Percentiles rank a stretch among this genome's conserved stretches.
phyloP scores from a whole-genome alignment of 2,888 invertebrate genomes.

The Opisthograptis luteolata region DNA sequence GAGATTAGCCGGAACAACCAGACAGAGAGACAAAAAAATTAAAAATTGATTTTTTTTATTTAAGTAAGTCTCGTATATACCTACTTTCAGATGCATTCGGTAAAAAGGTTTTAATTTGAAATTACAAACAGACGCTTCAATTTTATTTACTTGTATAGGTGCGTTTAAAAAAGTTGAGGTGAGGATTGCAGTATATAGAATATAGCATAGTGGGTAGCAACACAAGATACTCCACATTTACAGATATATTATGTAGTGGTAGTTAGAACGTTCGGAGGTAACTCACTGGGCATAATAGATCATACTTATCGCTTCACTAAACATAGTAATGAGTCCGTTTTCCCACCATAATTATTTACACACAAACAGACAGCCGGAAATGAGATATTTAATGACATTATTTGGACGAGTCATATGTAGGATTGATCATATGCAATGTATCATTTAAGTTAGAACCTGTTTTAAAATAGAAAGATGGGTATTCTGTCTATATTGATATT shows the following conservation, averaged over 20 bases:
- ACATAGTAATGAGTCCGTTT: conserved; percentile 41
- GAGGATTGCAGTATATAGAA: background rate
- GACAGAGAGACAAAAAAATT: too few relatives aligned
- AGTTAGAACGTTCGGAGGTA: background rate
- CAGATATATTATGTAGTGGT: background rate
- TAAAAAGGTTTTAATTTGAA: too few relatives aligned
- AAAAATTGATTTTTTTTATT: too few relatives aligned
- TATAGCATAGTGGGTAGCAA: background rate
- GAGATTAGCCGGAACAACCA: too few relatives aligned
- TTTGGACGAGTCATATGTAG: conserved; percentile 21
- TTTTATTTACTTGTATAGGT: too few relatives aligned
- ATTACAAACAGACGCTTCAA: too few relatives aligned
- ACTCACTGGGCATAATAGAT: conserved; percentile 25
- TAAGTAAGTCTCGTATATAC: too few relatives aligned
- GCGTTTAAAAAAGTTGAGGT: too few relatives aligned
- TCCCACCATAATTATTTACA: conserved; percentile 39
- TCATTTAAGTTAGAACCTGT: background rate
- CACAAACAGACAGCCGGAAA: conserved; percentile 51
- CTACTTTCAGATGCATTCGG: too few relatives aligned
- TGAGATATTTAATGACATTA: conserved; percentile 51
- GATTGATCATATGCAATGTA: conserved; percentile 22
- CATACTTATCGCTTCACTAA: conserved; percentile 36
- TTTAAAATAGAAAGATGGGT: conserved; percentile 7
- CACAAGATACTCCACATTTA: background rate
- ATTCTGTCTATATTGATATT: background rate